Conservation (phyloP, 2,113 vertebrate genomes). For the Thalassoma bifasciatum region DNA sequence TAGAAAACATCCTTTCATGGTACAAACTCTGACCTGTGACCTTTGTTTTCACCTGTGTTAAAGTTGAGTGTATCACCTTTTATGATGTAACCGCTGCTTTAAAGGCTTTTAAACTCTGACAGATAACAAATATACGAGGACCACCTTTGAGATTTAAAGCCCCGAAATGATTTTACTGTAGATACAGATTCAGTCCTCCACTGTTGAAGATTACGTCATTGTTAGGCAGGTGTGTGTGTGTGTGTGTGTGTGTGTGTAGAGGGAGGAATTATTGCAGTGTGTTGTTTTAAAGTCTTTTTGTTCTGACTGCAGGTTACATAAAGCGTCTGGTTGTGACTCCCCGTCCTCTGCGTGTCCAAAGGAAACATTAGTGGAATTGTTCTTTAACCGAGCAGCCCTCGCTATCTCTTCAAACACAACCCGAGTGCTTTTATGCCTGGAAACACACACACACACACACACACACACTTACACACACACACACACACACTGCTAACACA, state of each 20-base stretch:
- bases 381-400: constrained; percentile 22
- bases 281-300: constrained; percentile 1
- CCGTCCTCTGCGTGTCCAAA: constrained; percentile 28
- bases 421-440: constrained; percentile 48
- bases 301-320: constrained; percentile 47
- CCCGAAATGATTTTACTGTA: not conserved
- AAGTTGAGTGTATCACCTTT: too few relatives aligned
- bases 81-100: too few relatives aligned
- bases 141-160: not conserved
- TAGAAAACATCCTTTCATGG: too few relatives aligned
- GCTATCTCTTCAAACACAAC: constrained; percentile 66
- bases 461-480: too few relatives aligned
- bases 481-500: constrained; percentile 12
- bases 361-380: constrained; percentile 62
- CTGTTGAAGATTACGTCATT: not conserved
- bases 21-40: too few relatives aligned
- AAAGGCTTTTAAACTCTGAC: not conserved
- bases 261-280: not conserved
- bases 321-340: constrained; percentile 45
- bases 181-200: not conserved
- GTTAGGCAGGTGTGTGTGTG: not conserved
- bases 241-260: not conserved
- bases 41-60: too few relatives aligned
- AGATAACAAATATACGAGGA: not conserved
- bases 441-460: constrained; percentile 44